Evolutionary conservation across 2,888 invertebrate genomes (phyloP).

Genomic region (Syrista parreyssii): DNA sequence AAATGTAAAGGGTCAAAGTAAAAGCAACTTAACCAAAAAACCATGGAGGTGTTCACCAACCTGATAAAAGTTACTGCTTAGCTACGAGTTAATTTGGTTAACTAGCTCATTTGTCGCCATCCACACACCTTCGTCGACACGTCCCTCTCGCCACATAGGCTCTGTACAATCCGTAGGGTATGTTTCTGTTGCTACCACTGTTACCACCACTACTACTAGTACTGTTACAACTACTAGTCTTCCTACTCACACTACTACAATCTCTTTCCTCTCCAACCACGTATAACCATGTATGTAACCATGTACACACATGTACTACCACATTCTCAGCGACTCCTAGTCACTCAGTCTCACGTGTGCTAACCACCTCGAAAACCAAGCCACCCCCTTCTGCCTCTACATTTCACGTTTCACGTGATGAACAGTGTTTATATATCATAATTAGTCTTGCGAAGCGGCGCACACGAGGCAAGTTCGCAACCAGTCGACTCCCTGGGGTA

Average conservation of each 20-base stretch:
- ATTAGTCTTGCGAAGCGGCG: constrained; percentile 34
- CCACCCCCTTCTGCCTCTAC: background rate
- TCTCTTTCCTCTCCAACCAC: background rate
- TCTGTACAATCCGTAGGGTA: constrained; percentile 14
- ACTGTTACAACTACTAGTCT: background rate
- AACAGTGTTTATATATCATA: constrained; percentile 46
- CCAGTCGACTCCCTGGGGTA: constrained; percentile 20
- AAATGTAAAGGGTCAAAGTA: too few relatives aligned
- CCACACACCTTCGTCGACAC: constrained; percentile 26
- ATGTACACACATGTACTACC: background rate
- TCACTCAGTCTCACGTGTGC: background rate
- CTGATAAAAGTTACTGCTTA: constrained; percentile 30
- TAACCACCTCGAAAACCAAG: background rate
- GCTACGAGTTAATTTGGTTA: constrained; percentile 39
- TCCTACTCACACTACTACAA: background rate
- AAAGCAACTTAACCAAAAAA: background rate
- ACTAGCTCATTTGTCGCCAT: constrained; percentile 38
- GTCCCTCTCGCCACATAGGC: background rate
- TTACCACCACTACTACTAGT: background rate
- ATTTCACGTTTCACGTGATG: constrained; percentile 36
- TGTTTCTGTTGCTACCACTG: constrained; percentile 1
- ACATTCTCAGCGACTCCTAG: background rate
- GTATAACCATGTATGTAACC: background rate
- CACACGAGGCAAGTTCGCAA: constrained; percentile 13
- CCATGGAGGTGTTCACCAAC: background rate